phyloP scores from a whole-genome alignment of 2,797 vertebrate species.

The Tarsius wallacei region DNA sequence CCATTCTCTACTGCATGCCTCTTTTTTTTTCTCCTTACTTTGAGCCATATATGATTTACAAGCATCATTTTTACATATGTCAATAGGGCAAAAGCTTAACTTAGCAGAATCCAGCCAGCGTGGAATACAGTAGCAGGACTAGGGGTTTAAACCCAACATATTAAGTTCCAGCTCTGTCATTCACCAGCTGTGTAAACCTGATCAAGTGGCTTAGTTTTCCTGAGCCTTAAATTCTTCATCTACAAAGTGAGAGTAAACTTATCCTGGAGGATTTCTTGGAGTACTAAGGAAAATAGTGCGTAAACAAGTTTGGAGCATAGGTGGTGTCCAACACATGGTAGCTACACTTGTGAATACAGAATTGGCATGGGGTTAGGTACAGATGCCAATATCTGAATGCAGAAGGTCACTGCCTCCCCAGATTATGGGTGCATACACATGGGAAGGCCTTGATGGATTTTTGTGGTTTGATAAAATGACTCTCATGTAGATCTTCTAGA shows the following conservation, averaged over 20 bases:
- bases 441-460: not conserved
- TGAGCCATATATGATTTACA: accelerated
- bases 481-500: not conserved
- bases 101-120: too few species aligned
- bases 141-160: not conserved
- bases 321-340: accelerated
- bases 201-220: not conserved
- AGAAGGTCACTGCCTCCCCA: not conserved
- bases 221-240: not conserved
- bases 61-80: not conserved
- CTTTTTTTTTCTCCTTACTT: not conserved
- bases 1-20: not conserved
- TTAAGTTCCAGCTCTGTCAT: not conserved
- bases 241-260: not conserved
- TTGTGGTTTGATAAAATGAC: not conserved
- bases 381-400: accelerated
- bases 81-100: not conserved
- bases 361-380: not conserved
- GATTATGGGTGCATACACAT: not conserved
- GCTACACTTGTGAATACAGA: accelerated
- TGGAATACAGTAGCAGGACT: not conserved
- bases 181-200: not conserved
- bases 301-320: accelerated
- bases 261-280: not conserved
- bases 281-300: accelerated